Base-by-base conservation (phyloP, 1,140 invertebrate species). In the Drosophila guanche region DNA sequence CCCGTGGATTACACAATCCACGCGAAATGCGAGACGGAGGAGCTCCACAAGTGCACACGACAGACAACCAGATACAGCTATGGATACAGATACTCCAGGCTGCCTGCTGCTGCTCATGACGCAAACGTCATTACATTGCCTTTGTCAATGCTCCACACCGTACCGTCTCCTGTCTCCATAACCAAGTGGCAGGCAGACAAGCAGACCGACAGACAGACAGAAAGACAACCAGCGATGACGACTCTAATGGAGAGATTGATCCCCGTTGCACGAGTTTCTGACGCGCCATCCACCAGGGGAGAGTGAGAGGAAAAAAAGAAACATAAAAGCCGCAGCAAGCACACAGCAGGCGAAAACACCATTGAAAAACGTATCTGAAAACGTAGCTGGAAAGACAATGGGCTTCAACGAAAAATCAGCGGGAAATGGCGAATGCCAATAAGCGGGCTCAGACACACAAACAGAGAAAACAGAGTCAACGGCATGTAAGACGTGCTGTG, bases 21-120 rank as follows among this genome's bases (percentile, higher is more conserved):
- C 42, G 59, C 52, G 70, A 74, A 73, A 74, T 57, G 53, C 22
- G 61, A 75, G 59, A 72, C 47, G 68, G 10, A 23, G 42, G 59
- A 74, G 70, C 66, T 68, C 66, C 48, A 68, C 59, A 65, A 74
- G 61, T 67, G 71, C 70, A 75, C 70, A 75, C 72, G 71, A 59
- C 70, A 66, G 62, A 47, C 69, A 67, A 8, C 42, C 8, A 33
- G 53, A 43, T 55, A 63, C 41, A 27, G 25, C 29, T 45, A 22
- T 12, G 27, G 60, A 65, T 27, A 68, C 61, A 47, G 62, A 56
- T 43, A 68, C 62, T 68, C 8, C 7, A 33, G 27, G 29, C 29
- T 33, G 29, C 29, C 8, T 27, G 25, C 25, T 27, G 25, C 33
- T 37, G 66, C 66, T 68, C 63, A 68, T 68, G 66, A 68, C 66